phyloP scores from a whole-genome alignment of 2,113 vertebrate species.

The Oncorhynchus nerka region DNA sequence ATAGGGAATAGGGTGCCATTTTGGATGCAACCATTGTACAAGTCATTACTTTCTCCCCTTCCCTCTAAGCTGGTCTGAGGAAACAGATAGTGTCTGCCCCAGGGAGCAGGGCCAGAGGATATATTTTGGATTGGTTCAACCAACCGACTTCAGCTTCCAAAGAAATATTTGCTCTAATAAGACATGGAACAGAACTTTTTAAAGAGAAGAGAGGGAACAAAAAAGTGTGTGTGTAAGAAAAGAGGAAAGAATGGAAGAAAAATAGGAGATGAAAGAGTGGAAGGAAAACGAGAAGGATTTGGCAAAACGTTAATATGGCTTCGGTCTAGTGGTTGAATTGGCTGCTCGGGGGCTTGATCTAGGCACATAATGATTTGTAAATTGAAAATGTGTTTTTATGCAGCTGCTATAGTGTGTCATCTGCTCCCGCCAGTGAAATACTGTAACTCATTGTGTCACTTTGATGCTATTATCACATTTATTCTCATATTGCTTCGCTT shows the following conservation, averaged over 20 bases:
- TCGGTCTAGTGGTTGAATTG: not conserved
- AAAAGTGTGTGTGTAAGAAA: not conserved
- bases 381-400: conserved; percentile 37
- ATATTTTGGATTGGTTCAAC: conserved; percentile 69
- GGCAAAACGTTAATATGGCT: not conserved
- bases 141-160: conserved; percentile 63
- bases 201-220: conserved; percentile 6
- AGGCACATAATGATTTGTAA: conserved; percentile 30
- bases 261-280: not conserved
- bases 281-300: conserved; percentile 12
- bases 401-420: conserved; percentile 32
- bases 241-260: not conserved
- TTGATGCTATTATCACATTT: conserved; percentile 38
- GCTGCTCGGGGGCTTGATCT: conserved; percentile 23
- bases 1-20: too few species aligned
- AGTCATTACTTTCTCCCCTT: conserved; percentile 79
- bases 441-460: conserved; percentile 50
- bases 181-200: conserved; percentile 53
- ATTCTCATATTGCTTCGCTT: conserved; percentile 36
- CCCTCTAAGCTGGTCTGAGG: conserved; percentile 75
- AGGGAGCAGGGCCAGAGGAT: conserved; percentile 69
- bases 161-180: conserved; percentile 71
- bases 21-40: conserved; percentile 50
- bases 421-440: conserved; percentile 18
- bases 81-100: conserved; percentile 61